Evolutionary conservation across 2,113 vertebrate genomes (phyloP).

Genomic region (Mesocricetus auratus): DNA sequence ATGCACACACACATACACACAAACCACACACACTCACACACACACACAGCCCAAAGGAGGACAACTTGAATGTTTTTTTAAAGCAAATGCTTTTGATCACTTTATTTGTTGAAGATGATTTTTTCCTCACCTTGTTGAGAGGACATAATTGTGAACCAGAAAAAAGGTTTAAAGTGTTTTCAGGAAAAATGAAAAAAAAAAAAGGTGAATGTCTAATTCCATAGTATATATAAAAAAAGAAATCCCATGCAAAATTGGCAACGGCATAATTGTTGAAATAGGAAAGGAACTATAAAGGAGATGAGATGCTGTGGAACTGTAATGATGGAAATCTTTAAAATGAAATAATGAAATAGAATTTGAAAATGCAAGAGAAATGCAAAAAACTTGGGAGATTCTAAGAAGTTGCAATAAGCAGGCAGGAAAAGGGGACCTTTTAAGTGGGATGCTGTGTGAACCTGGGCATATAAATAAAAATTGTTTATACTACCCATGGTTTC

Average conservation of each 20-base stretch:
- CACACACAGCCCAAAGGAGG: neutral
- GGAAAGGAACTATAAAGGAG: neutral
- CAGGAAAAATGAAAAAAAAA: too few species aligned
- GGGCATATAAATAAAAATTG: neutral
- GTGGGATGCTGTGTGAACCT: neutral
- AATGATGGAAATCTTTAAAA: neutral
- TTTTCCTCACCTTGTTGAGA: constrained; percentile 26
- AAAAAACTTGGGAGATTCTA: neutral
- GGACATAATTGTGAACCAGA: neutral
- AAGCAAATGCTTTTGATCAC: neutral
- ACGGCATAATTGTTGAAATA: neutral
- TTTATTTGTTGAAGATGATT: constrained; percentile 20
- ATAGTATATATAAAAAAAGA: constrained; percentile 13
- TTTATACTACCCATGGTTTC: neutral
- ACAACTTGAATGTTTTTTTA: neutral
- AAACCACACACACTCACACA: neutral
- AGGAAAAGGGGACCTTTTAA: neutral
- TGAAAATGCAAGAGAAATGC: neutral
- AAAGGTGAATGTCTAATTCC: neutral
- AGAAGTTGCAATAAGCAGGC: neutral
- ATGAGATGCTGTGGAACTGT: neutral
- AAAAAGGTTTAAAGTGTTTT: constrained; percentile 15
- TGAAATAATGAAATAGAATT: neutral
- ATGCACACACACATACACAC: too few species aligned
- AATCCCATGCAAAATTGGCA: neutral